Base-by-base conservation (phyloP, 2,888 invertebrate genomes). In the Anagyrus pseudococci region DNA sequence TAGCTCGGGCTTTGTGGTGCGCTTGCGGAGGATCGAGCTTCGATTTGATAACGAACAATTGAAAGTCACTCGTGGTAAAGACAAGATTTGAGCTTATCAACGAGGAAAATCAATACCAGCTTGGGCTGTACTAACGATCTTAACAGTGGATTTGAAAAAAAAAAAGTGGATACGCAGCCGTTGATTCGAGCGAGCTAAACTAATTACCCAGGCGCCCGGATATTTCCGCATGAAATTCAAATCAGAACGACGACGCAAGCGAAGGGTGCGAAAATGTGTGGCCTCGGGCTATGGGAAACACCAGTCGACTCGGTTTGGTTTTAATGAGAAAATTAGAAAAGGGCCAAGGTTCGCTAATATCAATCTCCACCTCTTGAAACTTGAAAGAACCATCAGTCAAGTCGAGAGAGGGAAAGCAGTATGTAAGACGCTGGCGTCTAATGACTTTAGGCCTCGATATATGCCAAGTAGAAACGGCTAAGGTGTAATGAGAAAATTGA, bases 321-420 rank as follows among this genome's bases (percentile, higher is more conserved):
- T 57, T 69, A 68, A 70, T 68, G 68, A 69, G 71, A 71, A 74
- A n/a, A 73, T 73, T 70, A 70, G 69, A 66, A 69, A 68, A 70
- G 68, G 67, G 69, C 61, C 68, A 68, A 64, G 65, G 64, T 62
- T 65, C 56, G 69, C 67, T 70, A 71, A 72, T 72, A 73, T 70
- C 71, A 70, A 71, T 68, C 33, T 10, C 69, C 68, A 60, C 58
- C 62, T n/a, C n/a, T n/a, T n/a, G n/a, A n/a, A n/a, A n/a, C 68
- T 70, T 55, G 70, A 71, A 73, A 71, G 71, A 72, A 70, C 70
- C 72, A 72, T 72, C 71, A 70, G 72, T 72, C 71, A 71, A 69
- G 65, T 64, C 69, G 57, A 58, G 63, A 57, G 63, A 64, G 66
- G 63, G 67, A 67, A 59, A n/a, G n/a, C n/a, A n/a, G n/a, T n/a